Base-by-base conservation (phyloP, 2,888 invertebrate species). In the Masnerella sp. region DNA sequence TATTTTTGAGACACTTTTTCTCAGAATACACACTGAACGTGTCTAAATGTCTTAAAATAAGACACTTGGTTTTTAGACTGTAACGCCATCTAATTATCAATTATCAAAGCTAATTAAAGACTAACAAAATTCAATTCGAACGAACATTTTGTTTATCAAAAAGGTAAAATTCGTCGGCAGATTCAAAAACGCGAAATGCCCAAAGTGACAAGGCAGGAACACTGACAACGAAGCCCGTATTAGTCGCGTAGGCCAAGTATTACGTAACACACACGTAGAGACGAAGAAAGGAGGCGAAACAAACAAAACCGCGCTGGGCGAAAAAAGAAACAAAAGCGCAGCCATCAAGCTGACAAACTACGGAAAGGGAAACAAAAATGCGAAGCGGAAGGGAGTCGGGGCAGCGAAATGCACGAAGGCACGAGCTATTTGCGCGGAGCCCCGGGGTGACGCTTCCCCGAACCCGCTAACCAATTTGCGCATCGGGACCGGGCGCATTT, bases 401-500 rank as follows among this genome's bases (percentile, higher is more conserved):
- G 74, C 18, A n/a, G n/a, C 28, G 36, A 67, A 56, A 47, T 38
- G 42, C 45, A 67, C 62, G 65, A 71, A 70, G 61, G 70, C 56
- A 67, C 45, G 67, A 75, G 70, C 67, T 67, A 62, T 67, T 71
- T 59, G 58, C 62, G 51, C 67, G 25, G 38, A 38, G 71, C 70
- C 71, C 67, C 62, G 67, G 68, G 67, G 61, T 62, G 56, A 75
- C 49, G 14, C 67, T 61, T 56, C 40, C 65, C 70, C 65, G 25
- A 43, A 49, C 59, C 65, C 62, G 20, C 32, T 69, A 59, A 49
- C 59, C 45, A 54, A 70, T 70, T 65, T 56, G 58, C 54, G 62
- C 64, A 51, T 38, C 15, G 7, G 15, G 25, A 54, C 56, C 58
- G 75, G 28, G 49, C 77, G 56, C 62, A 61, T 56, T 87, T 88